Percentiles rank a stretch among this genome's conserved stretches.
These are phyloP conservation scores for Anadara kagoshimensis DNA, from an alignment of 1,140 invertebrate genomes.

Conservation along the genomic window DNA sequence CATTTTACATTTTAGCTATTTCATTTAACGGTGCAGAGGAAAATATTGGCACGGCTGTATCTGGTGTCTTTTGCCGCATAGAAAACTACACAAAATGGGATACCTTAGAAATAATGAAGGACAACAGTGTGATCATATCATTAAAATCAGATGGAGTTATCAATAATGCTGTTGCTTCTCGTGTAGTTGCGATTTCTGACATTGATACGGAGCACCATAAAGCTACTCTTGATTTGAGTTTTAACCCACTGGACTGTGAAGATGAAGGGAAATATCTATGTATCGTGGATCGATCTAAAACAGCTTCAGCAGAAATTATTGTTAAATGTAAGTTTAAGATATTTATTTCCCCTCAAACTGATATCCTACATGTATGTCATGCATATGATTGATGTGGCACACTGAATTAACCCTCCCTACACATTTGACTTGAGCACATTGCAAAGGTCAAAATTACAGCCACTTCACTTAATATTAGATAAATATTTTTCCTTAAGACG, in stretches of 20 bases:
- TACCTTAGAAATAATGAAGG: constrained; percentile 7
- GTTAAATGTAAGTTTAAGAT: constrained; percentile 31
- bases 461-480: no score
- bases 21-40: neutral
- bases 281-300: constrained; percentile 1
- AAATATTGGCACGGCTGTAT: neutral
- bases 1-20: no score
- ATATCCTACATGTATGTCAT: no score
- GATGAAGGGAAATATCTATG: constrained; percentile 29
- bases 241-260: constrained; percentile 7
- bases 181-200: neutral
- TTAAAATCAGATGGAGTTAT: neutral
- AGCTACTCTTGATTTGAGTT: neutral
- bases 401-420: no score
- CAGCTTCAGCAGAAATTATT: constrained; percentile 5
- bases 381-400: no score
- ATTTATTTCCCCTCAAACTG: no score
- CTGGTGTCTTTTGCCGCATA: constrained; percentile 5
- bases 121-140: neutral
- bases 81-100: constrained; percentile 24
- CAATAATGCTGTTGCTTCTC: neutral
- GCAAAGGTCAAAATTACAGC: no score
- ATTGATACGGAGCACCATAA: constrained; percentile 2
- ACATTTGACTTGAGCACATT: no score
- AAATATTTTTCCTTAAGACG: no score